Evolutionary conservation across 2,797 vertebrate species (phyloP).

Genomic region (Macrochelys suwanniensis): DNA sequence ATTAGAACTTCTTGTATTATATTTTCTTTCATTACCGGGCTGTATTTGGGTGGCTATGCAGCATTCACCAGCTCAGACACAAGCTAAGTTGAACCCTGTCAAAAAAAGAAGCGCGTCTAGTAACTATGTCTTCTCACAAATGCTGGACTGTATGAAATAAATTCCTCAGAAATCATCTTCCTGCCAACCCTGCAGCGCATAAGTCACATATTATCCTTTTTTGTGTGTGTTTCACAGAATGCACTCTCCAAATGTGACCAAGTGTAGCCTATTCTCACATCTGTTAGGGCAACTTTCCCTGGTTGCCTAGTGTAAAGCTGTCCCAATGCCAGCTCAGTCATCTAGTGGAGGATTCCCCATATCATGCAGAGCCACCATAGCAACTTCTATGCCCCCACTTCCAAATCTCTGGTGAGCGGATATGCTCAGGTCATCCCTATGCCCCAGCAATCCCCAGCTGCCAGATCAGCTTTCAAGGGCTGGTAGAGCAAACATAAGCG

Average conservation of each 20-base stretch:
- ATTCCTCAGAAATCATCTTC: too few species aligned
- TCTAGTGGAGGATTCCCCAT: not conserved
- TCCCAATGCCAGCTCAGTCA: not conserved
- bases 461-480: not conserved
- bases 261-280: not conserved
- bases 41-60: not conserved
- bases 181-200: not conserved
- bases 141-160: not conserved
- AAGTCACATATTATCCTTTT: not conserved
- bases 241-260: not conserved
- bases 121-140: not conserved
- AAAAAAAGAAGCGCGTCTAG: not conserved
- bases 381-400: not conserved
- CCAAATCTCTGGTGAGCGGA: not conserved
- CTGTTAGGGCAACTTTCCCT: not conserved
- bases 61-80: not conserved
- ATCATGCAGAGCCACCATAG: not conserved
- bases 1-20: accelerated
- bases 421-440: not conserved
- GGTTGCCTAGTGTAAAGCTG: not conserved
- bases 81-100: not conserved
- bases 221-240: not conserved
- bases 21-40: not conserved
- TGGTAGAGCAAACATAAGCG: not conserved
- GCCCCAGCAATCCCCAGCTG: not conserved